Percentiles rank a stretch among this genome's conserved stretches.
Conservation (phyloP, 1,140 invertebrate genomes). For the Oncopeltus fasciatus region DNA sequence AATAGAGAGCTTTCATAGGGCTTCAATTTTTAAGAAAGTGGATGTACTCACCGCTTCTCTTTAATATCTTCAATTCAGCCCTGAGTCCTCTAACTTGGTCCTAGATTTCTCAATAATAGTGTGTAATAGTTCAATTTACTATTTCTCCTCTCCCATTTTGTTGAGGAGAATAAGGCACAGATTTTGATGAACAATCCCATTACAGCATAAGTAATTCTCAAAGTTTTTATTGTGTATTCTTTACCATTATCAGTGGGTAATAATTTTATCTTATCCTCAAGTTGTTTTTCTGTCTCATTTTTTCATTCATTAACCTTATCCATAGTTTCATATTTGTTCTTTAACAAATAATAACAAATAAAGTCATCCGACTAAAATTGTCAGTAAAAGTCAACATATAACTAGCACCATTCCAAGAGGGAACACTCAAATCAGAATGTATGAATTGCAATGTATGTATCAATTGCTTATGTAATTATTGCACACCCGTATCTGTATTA, state of each 20-base stretch:
- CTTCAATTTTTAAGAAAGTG: background rate
- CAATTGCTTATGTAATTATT: background rate
- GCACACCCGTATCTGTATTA: background rate
- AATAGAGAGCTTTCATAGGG: background rate
- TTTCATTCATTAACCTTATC: background rate
- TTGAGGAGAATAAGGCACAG: background rate
- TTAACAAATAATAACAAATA: background rate
- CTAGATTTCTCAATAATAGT: background rate
- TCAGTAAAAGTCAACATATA: constrained; percentile 33
- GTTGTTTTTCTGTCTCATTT: background rate
- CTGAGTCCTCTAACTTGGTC: too few species aligned
- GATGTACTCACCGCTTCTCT: background rate
- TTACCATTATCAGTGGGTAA: background rate
- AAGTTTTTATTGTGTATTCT: background rate
- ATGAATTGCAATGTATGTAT: constrained; percentile 28
- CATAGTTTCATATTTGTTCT: background rate
- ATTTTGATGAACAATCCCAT: background rate
- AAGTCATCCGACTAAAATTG: constrained; percentile 26
- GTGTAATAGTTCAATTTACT: background rate
- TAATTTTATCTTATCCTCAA: background rate
- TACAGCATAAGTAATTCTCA: background rate
- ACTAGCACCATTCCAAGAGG: constrained; percentile 26
- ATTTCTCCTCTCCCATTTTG: background rate
- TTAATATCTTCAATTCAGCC: background rate
- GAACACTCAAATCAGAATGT: constrained; percentile 29